Percentiles rank a stretch among this genome's conserved stretches.
Conservation (phyloP, 1,140 invertebrate genomes). For the Neoseiulus cucumeris region DNA sequence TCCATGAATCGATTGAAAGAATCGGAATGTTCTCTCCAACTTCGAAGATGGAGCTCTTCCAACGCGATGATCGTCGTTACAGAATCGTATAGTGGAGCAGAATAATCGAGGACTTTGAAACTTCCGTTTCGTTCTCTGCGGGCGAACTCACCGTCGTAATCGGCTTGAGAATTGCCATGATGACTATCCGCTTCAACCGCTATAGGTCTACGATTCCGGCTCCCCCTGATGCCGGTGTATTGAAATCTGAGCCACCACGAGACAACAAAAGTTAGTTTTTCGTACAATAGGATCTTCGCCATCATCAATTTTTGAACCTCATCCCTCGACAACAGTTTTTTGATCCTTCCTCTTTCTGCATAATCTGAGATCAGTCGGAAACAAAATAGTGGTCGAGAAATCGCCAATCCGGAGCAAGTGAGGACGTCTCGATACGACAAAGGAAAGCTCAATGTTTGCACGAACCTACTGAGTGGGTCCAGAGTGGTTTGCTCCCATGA, state of each 20-base stretch:
- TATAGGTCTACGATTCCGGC: not conserved
- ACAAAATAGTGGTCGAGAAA: not conserved
- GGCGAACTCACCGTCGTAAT: not conserved
- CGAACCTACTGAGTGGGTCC: conserved; percentile 1
- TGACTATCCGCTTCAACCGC: not conserved
- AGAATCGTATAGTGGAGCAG: not conserved
- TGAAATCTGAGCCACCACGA: not conserved
- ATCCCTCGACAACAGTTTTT: not conserved
- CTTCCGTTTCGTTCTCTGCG: not conserved
- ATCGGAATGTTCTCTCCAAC: not conserved
- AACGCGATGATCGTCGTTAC: not conserved
- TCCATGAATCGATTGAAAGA: not conserved
- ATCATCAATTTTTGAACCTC: not conserved
- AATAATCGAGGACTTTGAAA: not conserved
- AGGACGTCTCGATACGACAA: not conserved
- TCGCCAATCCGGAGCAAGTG: not conserved
- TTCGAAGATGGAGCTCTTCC: not conserved
- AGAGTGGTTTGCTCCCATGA: not conserved
- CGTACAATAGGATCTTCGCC: no score
- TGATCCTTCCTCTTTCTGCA: not conserved
- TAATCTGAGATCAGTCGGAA: not conserved
- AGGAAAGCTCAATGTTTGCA: not conserved
- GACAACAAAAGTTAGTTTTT: not conserved
- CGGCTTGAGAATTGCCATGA: not conserved
- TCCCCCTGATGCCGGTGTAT: not conserved